Conservation (phyloP, 1,140 invertebrate species). For the Drosophila burlai region DNA sequence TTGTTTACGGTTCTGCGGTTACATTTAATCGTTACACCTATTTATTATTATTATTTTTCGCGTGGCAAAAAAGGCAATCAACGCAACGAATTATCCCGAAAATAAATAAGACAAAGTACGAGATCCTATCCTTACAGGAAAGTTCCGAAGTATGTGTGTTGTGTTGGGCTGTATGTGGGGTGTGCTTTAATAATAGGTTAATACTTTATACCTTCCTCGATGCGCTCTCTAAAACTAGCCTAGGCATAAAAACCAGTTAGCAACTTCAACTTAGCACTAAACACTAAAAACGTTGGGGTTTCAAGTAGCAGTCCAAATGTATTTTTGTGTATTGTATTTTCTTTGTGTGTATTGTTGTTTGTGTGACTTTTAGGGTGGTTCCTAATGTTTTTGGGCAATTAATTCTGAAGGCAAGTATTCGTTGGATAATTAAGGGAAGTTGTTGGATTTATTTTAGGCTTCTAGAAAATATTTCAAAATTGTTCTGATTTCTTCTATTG, state of each 20-base stretch:
- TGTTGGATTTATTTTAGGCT: too few relatives aligned
- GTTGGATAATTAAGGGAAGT: not conserved
- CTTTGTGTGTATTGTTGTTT: slow-evolving; percentile 6
- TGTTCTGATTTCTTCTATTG: not conserved
- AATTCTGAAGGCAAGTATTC: not conserved
- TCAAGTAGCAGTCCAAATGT: slow-evolving; percentile 84
- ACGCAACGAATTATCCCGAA: slow-evolving; percentile 58
- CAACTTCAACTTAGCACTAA: slow-evolving; percentile 73
- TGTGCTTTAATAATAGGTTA: slow-evolving; percentile 65
- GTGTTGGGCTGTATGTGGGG: slow-evolving; percentile 26
- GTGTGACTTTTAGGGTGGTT: not conserved
- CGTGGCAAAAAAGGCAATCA: slow-evolving; percentile 72
- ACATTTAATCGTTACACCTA: slow-evolving; percentile 46
- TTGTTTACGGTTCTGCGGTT: slow-evolving; percentile 20
- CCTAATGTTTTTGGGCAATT: not conserved
- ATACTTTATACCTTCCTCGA: slow-evolving; percentile 61
- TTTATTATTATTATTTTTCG: slow-evolving; percentile 37
- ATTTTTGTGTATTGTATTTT: slow-evolving; percentile 27
- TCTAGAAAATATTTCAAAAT: not conserved
- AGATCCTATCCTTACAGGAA: slow-evolving; percentile 83
- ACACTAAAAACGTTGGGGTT: slow-evolving; percentile 79
- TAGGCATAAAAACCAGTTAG: slow-evolving; percentile 75
- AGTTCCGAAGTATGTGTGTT: slow-evolving; percentile 73
- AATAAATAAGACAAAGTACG: slow-evolving; percentile 66
- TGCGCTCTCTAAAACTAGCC: slow-evolving; percentile 52